Percentiles rank a stretch among this genome's conserved stretches.
phyloP scores from a whole-genome alignment of 1,140 invertebrate species.

The Zaprionus africanus region DNA sequence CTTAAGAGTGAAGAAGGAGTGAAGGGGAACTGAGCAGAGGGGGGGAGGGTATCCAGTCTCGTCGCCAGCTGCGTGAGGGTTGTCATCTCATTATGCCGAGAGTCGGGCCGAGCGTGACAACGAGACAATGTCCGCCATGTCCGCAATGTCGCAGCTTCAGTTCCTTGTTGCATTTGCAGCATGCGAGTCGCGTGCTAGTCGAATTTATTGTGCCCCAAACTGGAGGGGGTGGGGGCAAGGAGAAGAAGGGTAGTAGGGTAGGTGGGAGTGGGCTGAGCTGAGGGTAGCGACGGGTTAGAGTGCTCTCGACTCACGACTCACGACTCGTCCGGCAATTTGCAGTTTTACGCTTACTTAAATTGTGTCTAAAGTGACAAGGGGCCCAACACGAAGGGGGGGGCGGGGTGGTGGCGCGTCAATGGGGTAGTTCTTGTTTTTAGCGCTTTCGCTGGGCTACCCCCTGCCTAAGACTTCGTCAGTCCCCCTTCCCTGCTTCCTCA shows the following conservation, averaged over 20 bases:
- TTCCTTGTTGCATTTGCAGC: constrained; percentile 44
- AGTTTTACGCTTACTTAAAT: constrained; percentile 83
- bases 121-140: constrained; percentile 61
- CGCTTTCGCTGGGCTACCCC: neutral
- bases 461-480: neutral
- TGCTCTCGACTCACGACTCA: constrained; percentile 4
- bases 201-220: constrained; percentile 63
- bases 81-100: constrained; percentile 77
- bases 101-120: constrained; percentile 75
- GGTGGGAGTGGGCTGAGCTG: neutral
- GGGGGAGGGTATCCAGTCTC: neutral
- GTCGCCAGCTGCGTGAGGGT: constrained; percentile 18
- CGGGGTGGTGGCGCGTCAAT: constrained; percentile 2
- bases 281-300: neutral
- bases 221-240: neutral
- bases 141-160: neutral
- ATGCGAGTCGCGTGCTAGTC: constrained; percentile 64
- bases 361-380: constrained; percentile 79
- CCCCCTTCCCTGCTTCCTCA: neutral
- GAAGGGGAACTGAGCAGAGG: neutral
- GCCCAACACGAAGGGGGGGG: constrained; percentile 23
- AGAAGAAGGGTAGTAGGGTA: neutral
- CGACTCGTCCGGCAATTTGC: constrained; percentile 67
- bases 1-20: neutral
- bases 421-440: constrained; percentile 38